phyloP scores from a whole-genome alignment of 2,888 invertebrate genomes.

The Drosophila vallismaia region DNA sequence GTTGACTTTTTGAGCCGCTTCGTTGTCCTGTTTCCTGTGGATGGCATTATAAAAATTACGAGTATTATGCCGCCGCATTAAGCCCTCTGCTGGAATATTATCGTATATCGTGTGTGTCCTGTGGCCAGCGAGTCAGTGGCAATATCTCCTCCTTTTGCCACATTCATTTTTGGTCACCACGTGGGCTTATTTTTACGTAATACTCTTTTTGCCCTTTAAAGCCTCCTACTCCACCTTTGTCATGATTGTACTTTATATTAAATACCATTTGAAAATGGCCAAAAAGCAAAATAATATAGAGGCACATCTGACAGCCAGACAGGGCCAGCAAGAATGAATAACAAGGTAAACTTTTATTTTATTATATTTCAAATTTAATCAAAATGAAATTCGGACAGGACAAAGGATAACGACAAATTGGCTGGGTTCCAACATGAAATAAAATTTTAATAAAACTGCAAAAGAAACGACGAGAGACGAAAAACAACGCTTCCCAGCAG shows the following conservation, averaged over 20 bases:
- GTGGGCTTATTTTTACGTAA: neutral
- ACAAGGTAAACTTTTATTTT: slow-evolving; percentile 27
- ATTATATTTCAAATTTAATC: slow-evolving; percentile 54
- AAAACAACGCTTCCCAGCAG: slow-evolving; percentile 15
- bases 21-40: slow-evolving; percentile 44
- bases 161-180: neutral
- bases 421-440: slow-evolving; percentile 40
- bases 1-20: slow-evolving; percentile 56
- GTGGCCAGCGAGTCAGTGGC: slow-evolving; percentile 32
- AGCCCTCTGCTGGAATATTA: slow-evolving; percentile 37
- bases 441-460: slow-evolving; percentile 54
- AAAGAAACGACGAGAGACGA: slow-evolving; percentile 4
- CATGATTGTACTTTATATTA: slow-evolving; percentile 5
- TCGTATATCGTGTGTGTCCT: slow-evolving; percentile 19
- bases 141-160: slow-evolving; percentile 3
- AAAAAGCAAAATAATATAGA: neutral
- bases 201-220: neutral
- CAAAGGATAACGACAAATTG: slow-evolving; percentile 41
- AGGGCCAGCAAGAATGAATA: slow-evolving; percentile 7
- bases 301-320: neutral
- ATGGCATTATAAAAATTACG: slow-evolving; percentile 59
- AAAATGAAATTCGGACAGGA: slow-evolving; percentile 63
- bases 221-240: neutral
- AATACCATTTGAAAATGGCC: slow-evolving; percentile 11
- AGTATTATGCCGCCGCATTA: slow-evolving; percentile 44